Evolutionary conservation across 2,113 vertebrate species (phyloP).

Genomic region (Ahaetulla prasina): DNA sequence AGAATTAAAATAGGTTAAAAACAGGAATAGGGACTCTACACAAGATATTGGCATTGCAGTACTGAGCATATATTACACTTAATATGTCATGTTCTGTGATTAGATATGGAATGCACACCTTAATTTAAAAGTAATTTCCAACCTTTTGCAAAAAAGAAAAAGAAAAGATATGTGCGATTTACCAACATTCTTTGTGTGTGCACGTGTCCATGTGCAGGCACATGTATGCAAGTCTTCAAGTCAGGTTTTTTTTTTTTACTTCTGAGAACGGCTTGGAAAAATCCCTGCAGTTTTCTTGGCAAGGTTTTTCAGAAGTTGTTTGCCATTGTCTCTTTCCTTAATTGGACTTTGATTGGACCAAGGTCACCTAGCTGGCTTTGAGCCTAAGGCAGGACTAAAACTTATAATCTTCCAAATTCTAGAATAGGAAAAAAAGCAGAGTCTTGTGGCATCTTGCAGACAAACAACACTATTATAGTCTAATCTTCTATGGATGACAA

Average conservation of each 20-base stretch:
- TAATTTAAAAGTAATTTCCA: neutral
- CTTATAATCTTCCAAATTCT: neutral
- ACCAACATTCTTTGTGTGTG: neutral
- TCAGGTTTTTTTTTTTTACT: neutral
- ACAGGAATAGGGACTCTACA: neutral
- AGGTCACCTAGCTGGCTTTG: neutral
- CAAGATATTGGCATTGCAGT: neutral
- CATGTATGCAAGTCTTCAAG: neutral
- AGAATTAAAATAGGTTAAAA: neutral
- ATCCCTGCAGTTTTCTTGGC: neutral
- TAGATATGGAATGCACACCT: neutral
- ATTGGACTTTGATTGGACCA: neutral
- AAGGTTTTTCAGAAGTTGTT: neutral
- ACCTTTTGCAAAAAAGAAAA: neutral
- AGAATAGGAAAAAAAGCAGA: neutral
- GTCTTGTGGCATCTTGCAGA: neutral
- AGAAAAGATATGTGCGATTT: neutral
- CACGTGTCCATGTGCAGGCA: neutral
- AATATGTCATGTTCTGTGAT: neutral
- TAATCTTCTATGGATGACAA: neutral
- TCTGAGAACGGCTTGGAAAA: neutral
- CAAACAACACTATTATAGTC: neutral
- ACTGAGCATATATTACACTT: neutral
- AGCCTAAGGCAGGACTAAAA: neutral
- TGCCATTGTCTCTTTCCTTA: neutral